Conservation (phyloP, 2,888 invertebrate species). For the Rotaria macrura region DNA sequence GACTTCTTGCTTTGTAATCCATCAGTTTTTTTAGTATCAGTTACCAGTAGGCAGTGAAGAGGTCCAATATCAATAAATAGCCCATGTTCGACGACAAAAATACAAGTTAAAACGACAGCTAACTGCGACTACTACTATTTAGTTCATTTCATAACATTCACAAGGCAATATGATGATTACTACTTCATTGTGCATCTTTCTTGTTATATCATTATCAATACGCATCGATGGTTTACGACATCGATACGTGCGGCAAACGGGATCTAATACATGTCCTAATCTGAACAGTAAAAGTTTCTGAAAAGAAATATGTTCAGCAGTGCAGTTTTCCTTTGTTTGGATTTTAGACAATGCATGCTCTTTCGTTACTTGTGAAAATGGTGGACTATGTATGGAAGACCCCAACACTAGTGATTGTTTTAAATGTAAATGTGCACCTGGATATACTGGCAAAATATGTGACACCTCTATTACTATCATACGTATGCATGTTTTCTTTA, state of each 20-base stretch:
- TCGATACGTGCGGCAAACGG: too few species aligned
- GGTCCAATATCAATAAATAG: not conserved
- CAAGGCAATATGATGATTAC: too few species aligned
- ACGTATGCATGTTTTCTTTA: not conserved
- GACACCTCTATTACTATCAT: not conserved
- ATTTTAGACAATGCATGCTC: not conserved
- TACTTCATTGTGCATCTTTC: too few species aligned
- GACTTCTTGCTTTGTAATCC: not conserved
- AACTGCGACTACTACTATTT: not conserved
- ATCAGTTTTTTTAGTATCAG: not conserved
- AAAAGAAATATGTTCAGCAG: too few species aligned
- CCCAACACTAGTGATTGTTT: not conserved
- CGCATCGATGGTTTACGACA: too few species aligned
- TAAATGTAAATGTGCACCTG: not conserved
- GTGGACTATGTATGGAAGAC: not conserved
- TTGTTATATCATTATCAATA: too few species aligned
- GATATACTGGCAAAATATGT: not conserved
- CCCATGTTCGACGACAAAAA: too few species aligned
- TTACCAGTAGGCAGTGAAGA: not conserved
- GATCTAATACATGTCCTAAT: too few species aligned
- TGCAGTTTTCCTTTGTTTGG: too few species aligned
- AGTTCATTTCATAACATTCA: too few species aligned
- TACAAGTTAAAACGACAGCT: not conserved
- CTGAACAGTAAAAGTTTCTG: too few species aligned
- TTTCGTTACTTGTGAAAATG: not conserved